These are phyloP conservation scores for Accipiter virgatus DNA, from an alignment of 2,113 vertebrate genomes.

Conservation along the genomic window DNA sequence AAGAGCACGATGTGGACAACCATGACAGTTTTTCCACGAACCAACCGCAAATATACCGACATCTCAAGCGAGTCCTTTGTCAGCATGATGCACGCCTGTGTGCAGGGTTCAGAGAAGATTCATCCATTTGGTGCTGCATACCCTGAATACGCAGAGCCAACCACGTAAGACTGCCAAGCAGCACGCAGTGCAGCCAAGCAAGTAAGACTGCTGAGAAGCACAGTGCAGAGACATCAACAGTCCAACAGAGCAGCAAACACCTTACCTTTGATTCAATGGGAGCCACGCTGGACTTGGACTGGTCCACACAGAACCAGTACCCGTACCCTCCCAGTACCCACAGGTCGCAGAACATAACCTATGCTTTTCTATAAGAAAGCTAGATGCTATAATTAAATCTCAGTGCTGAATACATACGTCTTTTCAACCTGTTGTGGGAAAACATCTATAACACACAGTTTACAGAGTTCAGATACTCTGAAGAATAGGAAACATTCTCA, in stretches of 20 bases:
- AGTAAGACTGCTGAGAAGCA: background rate
- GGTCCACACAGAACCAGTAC: background rate
- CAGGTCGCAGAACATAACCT: background rate
- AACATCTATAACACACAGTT: background rate
- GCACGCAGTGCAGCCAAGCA: background rate
- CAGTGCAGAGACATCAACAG: background rate
- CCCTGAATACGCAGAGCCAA: background rate
- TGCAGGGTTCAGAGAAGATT: background rate
- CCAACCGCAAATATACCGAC: background rate
- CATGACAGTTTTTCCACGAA: background rate
- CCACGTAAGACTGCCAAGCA: background rate
- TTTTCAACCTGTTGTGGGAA: background rate
- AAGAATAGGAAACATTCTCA: background rate
- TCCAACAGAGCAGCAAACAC: background rate
- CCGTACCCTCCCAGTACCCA: background rate
- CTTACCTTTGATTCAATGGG: background rate
- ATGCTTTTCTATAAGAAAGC: background rate
- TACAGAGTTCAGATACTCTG: background rate
- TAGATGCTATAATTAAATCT: background rate
- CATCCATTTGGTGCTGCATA: background rate
- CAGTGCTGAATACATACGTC: background rate
- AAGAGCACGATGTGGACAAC: background rate
- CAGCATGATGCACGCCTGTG: background rate
- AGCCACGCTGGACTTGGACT: background rate
- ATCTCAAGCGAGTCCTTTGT: rapidly evolving